phyloP scores from a whole-genome alignment of 2,888 invertebrate genomes.

The Drosophila flavopinicola region DNA sequence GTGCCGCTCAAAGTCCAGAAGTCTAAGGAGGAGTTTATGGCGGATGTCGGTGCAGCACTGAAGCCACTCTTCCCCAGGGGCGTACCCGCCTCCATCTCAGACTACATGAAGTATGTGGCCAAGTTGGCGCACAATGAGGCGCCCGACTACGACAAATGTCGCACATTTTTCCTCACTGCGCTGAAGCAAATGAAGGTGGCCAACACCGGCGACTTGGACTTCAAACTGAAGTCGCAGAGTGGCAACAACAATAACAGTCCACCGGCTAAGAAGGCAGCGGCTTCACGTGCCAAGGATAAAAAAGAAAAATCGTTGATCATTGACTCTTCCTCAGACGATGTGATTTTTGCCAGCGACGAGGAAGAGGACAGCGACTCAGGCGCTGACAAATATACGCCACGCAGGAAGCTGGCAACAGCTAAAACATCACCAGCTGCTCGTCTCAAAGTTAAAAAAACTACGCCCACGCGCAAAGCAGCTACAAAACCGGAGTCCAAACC shows the following conservation, averaged over 20 bases:
- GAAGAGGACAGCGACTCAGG: slow-evolving; percentile 42
- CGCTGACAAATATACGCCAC: slow-evolving; percentile 30
- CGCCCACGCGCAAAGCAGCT: slow-evolving; percentile 28
- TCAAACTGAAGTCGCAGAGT: slow-evolving; percentile 59
- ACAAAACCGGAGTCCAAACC: slow-evolving; percentile 11
- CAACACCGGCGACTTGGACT: slow-evolving; percentile 86
- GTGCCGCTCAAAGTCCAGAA: slow-evolving; percentile 88
- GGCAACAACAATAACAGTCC: slow-evolving; percentile 49
- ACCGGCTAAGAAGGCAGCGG: slow-evolving; percentile 38
- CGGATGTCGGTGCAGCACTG: slow-evolving; percentile 81
- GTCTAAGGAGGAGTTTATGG: slow-evolving; percentile 89
- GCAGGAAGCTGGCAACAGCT: slow-evolving; percentile 31
- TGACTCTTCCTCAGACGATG: slow-evolving; percentile 54
- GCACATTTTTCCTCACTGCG: slow-evolving; percentile 87
- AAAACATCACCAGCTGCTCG: slow-evolving; percentile 15
- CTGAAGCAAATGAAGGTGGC: slow-evolving; percentile 87
- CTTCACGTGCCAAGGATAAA: slow-evolving; percentile 12
- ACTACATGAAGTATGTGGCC: slow-evolving; percentile 89
- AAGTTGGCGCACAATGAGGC: slow-evolving; percentile 88
- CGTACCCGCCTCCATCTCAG: slow-evolving; percentile 86
- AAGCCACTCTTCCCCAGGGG: slow-evolving; percentile 80
- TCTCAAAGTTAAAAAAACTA: slow-evolving; percentile 9
- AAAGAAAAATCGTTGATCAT: slow-evolving; percentile 16
- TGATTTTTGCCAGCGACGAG: slow-evolving; percentile 69
- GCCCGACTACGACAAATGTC: slow-evolving; percentile 91